phyloP scores from a whole-genome alignment of 2,888 invertebrate genomes.

The Chalcis sispes region DNA sequence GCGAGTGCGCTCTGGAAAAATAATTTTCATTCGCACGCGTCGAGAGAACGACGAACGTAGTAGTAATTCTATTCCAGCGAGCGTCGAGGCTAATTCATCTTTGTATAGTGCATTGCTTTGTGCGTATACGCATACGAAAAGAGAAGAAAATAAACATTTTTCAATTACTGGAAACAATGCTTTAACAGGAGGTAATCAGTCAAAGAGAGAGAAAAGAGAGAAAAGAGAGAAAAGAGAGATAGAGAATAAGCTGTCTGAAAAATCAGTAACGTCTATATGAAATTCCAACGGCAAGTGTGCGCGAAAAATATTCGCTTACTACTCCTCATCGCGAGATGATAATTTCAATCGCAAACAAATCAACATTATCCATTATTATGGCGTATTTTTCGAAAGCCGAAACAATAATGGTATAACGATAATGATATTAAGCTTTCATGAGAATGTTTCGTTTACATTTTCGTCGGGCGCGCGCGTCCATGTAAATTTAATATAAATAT shows the following conservation, averaged over 20 bases:
- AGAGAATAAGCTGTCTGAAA: background rate
- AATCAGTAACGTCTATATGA: too few relatives aligned
- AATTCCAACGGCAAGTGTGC: too few relatives aligned
- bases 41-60: background rate
- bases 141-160: conserved; percentile 26
- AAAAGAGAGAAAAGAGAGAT: too few relatives aligned
- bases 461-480: background rate
- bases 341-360: conserved; percentile 35
- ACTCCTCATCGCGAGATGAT: conserved; percentile 2
- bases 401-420: too few relatives aligned
- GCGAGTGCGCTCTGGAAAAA: conserved; percentile 6
- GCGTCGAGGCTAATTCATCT: background rate
- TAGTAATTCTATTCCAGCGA: background rate
- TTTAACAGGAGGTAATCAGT: too few relatives aligned
- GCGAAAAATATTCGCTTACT: background rate
- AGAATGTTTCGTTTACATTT: conserved; percentile 7
- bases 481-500: conserved; percentile 32
- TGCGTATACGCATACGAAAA: background rate
- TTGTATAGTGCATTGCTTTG: background rate
- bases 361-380: background rate
- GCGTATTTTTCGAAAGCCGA: background rate
- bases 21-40: conserved; percentile 2
- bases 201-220: too few relatives aligned
- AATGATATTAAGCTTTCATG: background rate
- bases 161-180: conserved; percentile 20